A percentile compares a stretch with the other conserved stretches of the same genome.
Evolutionary conservation across 2,797 vertebrate genomes (phyloP).

Genomic region (Urocyon cinereoargenteus): DNA sequence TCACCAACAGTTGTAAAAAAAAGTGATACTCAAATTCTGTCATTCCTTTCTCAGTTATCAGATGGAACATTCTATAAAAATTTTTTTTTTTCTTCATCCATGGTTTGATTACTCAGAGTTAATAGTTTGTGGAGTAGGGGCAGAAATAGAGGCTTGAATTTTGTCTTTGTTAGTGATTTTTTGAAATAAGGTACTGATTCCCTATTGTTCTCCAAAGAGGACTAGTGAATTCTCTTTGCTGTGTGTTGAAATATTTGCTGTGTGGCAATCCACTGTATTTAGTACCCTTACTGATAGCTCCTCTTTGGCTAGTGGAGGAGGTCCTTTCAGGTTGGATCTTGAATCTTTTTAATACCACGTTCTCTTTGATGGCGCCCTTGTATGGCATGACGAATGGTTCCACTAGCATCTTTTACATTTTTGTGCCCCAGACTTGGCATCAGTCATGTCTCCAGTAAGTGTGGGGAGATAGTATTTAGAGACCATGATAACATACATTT

Average conservation of each 20-base stretch:
- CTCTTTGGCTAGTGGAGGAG: not conserved
- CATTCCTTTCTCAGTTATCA: not conserved
- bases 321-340: not conserved
- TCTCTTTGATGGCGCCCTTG: not conserved
- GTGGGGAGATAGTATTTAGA: not conserved
- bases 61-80: not conserved
- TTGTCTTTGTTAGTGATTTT: conserved; percentile 32
- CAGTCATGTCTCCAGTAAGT: not conserved
- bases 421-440: not conserved
- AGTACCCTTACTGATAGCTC: not conserved
- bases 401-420: not conserved
- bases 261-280: not conserved
- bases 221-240: not conserved
- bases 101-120: not conserved
- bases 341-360: not conserved
- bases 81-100: not conserved
- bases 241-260: not conserved
- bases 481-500: not conserved
- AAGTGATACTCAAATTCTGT: not conserved
- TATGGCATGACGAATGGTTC: not conserved
- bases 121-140: not conserved
- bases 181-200: not conserved
- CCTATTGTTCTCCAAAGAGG: not conserved
- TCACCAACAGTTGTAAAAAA: not conserved
- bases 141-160: not conserved